Evolutionary conservation across 2,113 vertebrate species (phyloP).

Genomic region (Phalacrocorax pelagicus): DNA sequence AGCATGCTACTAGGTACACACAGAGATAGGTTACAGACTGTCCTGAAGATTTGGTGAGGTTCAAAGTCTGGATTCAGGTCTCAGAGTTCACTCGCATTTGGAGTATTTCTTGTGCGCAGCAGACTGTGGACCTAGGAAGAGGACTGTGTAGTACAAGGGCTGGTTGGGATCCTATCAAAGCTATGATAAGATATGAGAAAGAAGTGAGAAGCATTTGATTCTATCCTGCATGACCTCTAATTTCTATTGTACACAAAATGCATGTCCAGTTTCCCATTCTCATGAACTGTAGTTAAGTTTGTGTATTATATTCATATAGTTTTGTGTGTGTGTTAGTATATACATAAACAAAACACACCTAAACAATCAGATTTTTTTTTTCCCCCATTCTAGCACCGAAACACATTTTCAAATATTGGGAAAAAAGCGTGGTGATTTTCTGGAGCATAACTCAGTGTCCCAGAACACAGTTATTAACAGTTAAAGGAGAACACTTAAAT

Average conservation of each 20-base stretch:
- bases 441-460: neutral
- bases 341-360: neutral
- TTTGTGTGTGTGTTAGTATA: neutral
- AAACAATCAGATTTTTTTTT: neutral
- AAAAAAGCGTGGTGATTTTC: neutral
- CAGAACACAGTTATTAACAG: slow-evolving; percentile 3
- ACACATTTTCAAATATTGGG: neutral
- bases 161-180: neutral
- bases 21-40: neutral
- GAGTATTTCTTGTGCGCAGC: neutral
- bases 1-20: neutral
- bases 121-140: neutral
- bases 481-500: neutral
- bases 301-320: neutral
- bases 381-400: neutral
- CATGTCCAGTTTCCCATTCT: fast-evolving
- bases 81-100: neutral
- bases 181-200: neutral
- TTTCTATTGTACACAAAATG: neutral
- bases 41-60: neutral
- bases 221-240: neutral
- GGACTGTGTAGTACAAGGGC: neutral
- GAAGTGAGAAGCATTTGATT: neutral
- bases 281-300: neutral
- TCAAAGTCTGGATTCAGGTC: too few relatives aligned